Base-by-base conservation (phyloP, 2,888 invertebrate genomes). In the Cordilura impudica region DNA sequence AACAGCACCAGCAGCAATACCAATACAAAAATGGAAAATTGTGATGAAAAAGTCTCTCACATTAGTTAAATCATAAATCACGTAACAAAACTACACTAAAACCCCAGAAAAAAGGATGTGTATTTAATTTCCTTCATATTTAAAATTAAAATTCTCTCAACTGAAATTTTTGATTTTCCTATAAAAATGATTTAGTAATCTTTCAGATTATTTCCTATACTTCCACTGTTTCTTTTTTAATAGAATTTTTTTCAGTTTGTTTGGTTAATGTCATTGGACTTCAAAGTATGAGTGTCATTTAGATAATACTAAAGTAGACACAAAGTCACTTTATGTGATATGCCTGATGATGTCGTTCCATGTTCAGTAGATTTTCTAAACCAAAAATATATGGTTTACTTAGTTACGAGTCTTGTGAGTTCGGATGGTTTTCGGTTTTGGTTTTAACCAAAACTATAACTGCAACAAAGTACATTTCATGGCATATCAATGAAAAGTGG, bases 1-100 rank as follows among this genome's bases (percentile, higher is more conserved):
- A 56, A 19, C 35, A 23, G n/a, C 14, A n/a, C 6, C n/a, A 18
- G 0, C 21, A 23, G 6, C 35, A 39, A 31, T 19, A 58, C 2
- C 63, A 82, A 82, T 74, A 78, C 78, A 51, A 67, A 71, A 80
- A 69, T 76, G 73, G 75, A 21, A 54, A 60, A 45, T 67, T 74
- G 72, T 82, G 75, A 61, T 26, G 14, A 63, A 51, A 70, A 71
- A 84, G 83, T 84, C 85, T 85, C 83, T 85, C 84, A 85, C 86
- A 85, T 86, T 85, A 85, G 86, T 86, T 84, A 83, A 84, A 81
- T 83, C 84, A 85, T 86, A 85, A 85, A 85, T 85, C 85, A 86
- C 85, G 84, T 83, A 53, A 43, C 43, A 43, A 54, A 23, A 18
- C 21, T 14, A 47, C 12, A 29, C 6, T 45, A 23, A 31, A 49